phyloP scores from a whole-genome alignment of 1,140 invertebrate species.

The Neocloeon triangulifer region DNA sequence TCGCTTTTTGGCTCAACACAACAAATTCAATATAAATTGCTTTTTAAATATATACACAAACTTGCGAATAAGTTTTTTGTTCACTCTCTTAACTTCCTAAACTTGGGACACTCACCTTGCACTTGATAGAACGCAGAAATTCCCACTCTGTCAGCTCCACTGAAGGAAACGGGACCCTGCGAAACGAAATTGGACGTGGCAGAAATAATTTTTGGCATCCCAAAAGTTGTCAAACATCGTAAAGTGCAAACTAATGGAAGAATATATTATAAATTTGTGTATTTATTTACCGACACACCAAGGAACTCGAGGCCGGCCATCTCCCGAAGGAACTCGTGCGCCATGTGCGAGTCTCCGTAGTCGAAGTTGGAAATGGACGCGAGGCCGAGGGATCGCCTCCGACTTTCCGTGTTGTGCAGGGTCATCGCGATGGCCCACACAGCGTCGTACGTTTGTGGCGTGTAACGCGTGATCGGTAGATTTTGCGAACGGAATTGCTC shows the following conservation, averaged over 20 bases:
- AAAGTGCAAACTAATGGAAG: no score
- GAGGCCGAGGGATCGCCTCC: slow-evolving; percentile 2
- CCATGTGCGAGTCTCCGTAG: slow-evolving; percentile 43
- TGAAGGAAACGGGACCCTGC: slow-evolving; percentile 68
- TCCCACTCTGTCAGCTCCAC: slow-evolving; percentile 61
- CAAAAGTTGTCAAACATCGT: background rate
- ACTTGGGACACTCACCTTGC: slow-evolving; percentile 44
- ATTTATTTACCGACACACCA: slow-evolving; percentile 53
- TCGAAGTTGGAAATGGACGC: slow-evolving; percentile 37
- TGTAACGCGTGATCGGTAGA: slow-evolving; percentile 32
- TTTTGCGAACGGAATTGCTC: slow-evolving; percentile 27
- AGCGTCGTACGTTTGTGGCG: slow-evolving; percentile 65
- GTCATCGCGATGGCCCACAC: slow-evolving; percentile 68
- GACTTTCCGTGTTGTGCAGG: slow-evolving; percentile 21
- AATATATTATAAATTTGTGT: slow-evolving; percentile 1
- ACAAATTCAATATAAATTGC: no score
- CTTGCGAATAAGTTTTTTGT: no score
- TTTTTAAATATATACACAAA: no score
- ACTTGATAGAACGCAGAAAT: slow-evolving; percentile 67
- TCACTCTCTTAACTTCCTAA: no score
- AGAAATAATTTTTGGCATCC: background rate
- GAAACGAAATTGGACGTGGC: slow-evolving; percentile 9
- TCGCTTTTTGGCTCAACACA: no score
- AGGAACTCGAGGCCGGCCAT: slow-evolving; percentile 49
- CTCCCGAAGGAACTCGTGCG: slow-evolving; percentile 36